Conservation (phyloP, 2,113 vertebrate genomes). For the Notechis scutatus region DNA sequence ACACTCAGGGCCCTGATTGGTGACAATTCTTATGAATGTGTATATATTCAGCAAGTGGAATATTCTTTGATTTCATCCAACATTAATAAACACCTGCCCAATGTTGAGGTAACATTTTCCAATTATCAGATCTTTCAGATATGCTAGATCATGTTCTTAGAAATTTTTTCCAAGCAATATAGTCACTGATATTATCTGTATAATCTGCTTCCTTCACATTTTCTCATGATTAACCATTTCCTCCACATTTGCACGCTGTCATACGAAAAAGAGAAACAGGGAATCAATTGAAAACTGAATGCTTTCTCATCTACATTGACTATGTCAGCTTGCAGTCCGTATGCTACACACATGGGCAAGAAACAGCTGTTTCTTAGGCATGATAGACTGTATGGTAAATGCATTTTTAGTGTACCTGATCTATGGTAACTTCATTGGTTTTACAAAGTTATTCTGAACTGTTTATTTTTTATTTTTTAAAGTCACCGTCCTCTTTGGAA, state of each 20-base stretch:
- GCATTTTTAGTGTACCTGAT: neutral
- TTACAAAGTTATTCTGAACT: neutral
- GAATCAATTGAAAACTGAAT: neutral
- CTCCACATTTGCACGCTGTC: neutral
- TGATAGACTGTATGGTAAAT: neutral
- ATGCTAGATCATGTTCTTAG: neutral
- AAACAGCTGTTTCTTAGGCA: neutral
- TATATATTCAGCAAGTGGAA: neutral
- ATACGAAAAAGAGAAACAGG: neutral
- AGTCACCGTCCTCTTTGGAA: neutral
- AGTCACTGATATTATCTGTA: neutral
- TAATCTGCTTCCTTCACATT: neutral
- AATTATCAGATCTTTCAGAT: neutral
- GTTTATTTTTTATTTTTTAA: neutral
- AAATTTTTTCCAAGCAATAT: neutral
- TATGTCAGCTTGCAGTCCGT: neutral
- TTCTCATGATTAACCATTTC: neutral
- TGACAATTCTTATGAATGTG: neutral
- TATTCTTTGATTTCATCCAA: neutral
- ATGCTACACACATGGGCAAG: neutral
- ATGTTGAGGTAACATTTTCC: neutral
- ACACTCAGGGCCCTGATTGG: neutral
- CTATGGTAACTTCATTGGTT: neutral
- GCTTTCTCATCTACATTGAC: neutral
- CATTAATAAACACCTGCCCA: neutral